Conservation (phyloP, 23 tunicate species). For the Phallusia fumigata region DNA sequence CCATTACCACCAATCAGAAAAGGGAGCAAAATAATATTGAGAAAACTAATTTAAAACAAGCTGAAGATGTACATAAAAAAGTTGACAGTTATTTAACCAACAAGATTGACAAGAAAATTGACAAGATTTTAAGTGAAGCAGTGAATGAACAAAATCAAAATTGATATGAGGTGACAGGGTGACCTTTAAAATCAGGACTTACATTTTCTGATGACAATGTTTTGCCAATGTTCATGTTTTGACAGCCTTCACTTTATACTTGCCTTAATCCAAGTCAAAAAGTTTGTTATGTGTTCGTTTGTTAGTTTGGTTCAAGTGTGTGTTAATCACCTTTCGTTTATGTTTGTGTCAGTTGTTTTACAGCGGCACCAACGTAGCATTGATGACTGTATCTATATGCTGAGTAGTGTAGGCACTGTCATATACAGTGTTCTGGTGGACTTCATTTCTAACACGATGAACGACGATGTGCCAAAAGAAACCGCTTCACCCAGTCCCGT, state of each 20-base stretch:
- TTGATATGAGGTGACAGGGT: no score
- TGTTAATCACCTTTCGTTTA: neutral
- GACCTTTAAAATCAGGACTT: no score
- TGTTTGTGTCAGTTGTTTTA: neutral
- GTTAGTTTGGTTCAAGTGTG: neutral
- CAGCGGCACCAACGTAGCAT: neutral
- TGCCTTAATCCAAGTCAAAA: neutral
- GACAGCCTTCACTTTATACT: no score
- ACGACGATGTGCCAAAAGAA: slow-evolving; percentile 37
- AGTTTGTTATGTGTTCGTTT: neutral
- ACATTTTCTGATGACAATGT: no score
- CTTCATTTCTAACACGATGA: slow-evolving; percentile 1
- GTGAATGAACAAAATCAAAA: neutral
- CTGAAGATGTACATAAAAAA: neutral
- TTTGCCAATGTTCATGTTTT: no score
- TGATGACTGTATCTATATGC: slow-evolving; percentile 1
- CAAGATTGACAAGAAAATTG: neutral
- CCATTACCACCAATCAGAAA: neutral
- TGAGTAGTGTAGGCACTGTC: neutral
- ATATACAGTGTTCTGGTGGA: slow-evolving; percentile 1
- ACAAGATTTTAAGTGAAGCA: neutral
- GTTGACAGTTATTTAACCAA: neutral
- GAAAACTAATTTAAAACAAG: neutral
- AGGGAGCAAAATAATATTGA: neutral
- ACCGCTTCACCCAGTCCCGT: slow-evolving; percentile 83